These are phyloP conservation scores for Ceratoteleas bidentatus DNA, from an alignment of 1,140 invertebrate species.

Conservation along the genomic window DNA sequence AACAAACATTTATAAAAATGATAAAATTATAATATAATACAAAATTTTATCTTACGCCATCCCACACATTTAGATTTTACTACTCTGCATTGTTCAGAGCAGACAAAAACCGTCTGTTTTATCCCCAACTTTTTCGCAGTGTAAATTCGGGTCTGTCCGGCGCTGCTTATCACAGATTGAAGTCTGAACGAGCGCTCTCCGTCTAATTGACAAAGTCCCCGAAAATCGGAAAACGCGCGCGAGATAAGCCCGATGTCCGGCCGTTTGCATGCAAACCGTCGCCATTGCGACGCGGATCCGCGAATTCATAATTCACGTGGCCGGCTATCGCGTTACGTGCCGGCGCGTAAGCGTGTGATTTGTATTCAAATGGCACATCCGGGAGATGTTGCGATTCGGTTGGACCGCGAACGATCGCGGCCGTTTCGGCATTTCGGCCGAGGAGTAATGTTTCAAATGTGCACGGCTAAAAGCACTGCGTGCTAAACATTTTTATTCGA, in stretches of 20 bases:
- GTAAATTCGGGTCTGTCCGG: not conserved
- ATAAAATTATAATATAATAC: too few species aligned
- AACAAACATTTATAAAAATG: too few species aligned
- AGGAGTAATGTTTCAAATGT: slow-evolving; percentile 15
- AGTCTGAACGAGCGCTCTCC: slow-evolving; percentile 10
- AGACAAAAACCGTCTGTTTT: too few species aligned
- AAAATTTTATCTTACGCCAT: too few species aligned
- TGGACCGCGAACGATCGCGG: slow-evolving; percentile 42
- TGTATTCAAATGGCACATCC: slow-evolving; percentile 61
- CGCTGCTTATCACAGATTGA: slow-evolving; percentile 39
- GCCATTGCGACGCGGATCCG: slow-evolving; percentile 38
- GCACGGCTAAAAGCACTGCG: slow-evolving; percentile 8
- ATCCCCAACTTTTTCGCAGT: too few species aligned
- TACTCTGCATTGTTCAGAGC: too few species aligned
- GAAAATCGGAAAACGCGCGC: slow-evolving; percentile 40
- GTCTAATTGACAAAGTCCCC: slow-evolving; percentile 37
- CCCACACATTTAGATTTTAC: too few species aligned
- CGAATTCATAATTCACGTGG: slow-evolving; percentile 52
- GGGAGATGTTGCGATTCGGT: slow-evolving; percentile 53
- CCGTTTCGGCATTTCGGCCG: slow-evolving; percentile 28
- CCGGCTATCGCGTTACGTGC: slow-evolving; percentile 61
- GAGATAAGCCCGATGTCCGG: slow-evolving; percentile 39
- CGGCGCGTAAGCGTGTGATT: slow-evolving; percentile 52
- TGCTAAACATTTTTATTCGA: slow-evolving; percentile 10
- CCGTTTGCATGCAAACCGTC: slow-evolving; percentile 51